Conservation (phyloP, 2,888 invertebrate genomes). For the Drosophila neonasuta region DNA sequence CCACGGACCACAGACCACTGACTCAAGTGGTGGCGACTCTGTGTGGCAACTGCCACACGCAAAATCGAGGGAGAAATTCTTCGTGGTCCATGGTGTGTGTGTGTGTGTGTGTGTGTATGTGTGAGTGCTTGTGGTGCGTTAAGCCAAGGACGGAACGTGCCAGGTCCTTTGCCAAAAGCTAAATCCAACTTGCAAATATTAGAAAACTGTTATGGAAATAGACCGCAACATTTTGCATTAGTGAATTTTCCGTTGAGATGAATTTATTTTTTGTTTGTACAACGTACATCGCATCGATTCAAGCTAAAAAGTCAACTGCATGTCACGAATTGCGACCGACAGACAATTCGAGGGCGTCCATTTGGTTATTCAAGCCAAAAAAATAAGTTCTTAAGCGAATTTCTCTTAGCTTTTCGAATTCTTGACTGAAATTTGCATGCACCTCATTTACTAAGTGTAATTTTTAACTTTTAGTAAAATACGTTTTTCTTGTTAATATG, state of each 20-base stretch:
- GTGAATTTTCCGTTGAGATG: constrained; percentile 28
- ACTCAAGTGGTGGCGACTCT: constrained; percentile 29
- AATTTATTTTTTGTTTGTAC: constrained; percentile 39
- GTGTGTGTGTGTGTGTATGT: no score
- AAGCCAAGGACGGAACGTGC: constrained; percentile 52
- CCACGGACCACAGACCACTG: not conserved
- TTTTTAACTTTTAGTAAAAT: not conserved
- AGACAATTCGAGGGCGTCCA: constrained; percentile 18
- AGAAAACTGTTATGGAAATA: constrained; percentile 55
- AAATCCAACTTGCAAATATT: constrained; percentile 11
- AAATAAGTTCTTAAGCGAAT: constrained; percentile 32
- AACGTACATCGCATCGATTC: constrained; percentile 33
- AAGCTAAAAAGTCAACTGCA: constrained; percentile 6
- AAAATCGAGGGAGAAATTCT: constrained; percentile 62
- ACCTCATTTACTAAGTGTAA: not conserved
- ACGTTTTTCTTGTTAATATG: not conserved
- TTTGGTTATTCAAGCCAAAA: constrained; percentile 46
- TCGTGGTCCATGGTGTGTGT: not conserved
- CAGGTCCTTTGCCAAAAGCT: constrained; percentile 61
- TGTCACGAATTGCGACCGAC: not conserved
- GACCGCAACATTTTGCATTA: constrained; percentile 73
- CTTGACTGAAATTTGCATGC: not conserved
- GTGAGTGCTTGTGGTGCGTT: not conserved
- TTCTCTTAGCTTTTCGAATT: constrained; percentile 11
- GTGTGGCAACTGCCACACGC: constrained; percentile 43